Evolutionary conservation across 2,113 vertebrate species (phyloP).

Genomic region (Clupea harengus): DNA sequence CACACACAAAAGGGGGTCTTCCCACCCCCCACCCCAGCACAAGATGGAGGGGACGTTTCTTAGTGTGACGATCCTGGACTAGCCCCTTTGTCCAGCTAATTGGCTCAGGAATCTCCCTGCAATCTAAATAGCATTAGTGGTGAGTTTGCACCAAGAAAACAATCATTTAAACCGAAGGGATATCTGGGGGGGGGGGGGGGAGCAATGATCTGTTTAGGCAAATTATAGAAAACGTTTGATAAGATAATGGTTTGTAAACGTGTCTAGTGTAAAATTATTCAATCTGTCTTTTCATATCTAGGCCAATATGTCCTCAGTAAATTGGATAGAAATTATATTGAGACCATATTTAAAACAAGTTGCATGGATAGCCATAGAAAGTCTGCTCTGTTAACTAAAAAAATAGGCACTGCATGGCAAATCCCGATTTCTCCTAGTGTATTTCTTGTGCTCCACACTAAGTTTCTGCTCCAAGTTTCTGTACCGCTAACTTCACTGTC

Average conservation of each 20-base stretch:
- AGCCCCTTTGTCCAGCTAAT: constrained; percentile 14
- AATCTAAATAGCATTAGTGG: not conserved
- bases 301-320: not conserved
- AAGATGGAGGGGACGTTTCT: constrained; percentile 73
- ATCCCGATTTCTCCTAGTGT: not conserved
- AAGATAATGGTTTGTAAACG: not conserved
- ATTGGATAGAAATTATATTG: not conserved
- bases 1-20: constrained; percentile 74
- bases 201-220: not conserved
- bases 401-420: not conserved
- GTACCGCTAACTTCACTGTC: constrained; percentile 8
- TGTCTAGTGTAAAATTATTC: not conserved
- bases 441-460: not conserved
- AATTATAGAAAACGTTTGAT: not conserved
- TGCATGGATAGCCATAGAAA: not conserved
- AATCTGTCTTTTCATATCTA: not conserved
- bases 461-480: not conserved
- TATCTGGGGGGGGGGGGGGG: not conserved
- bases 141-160: not conserved
- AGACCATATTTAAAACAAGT: not conserved
- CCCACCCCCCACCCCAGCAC: constrained; percentile 54
- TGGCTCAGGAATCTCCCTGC: not conserved
- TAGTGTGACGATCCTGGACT: constrained; percentile 42
- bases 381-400: not conserved
- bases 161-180: not conserved